A percentile compares a stretch with the other conserved stretches of the same genome.
Conservation (phyloP, 2,797 vertebrate species). For the Apodemus agrarius region DNA sequence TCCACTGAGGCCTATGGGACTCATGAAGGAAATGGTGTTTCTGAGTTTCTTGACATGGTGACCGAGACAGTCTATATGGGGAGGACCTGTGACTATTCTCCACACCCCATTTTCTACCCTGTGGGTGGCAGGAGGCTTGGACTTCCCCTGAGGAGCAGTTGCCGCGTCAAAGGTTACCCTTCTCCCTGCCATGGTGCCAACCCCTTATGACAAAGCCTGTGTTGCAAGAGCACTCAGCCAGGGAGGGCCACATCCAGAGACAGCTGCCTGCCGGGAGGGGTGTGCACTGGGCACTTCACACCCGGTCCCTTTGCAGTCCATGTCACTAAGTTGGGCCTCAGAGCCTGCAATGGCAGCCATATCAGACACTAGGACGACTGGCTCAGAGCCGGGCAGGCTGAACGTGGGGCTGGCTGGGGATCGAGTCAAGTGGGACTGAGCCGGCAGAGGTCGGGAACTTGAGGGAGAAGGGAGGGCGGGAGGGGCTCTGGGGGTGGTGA, state of each 20-base stretch:
- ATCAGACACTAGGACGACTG: not conserved
- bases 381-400: not conserved
- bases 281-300: not conserved
- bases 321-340: not conserved
- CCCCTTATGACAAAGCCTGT: not conserved
- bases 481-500: not conserved
- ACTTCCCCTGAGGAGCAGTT: not conserved
- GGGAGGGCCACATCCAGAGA: not conserved
- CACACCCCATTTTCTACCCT: not conserved
- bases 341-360: accelerated
- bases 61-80: not conserved
- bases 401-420: slow-evolving; percentile 25
- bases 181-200: not conserved
- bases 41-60: not conserved
- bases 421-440: not conserved
- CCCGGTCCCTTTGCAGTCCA: not conserved
- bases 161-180: not conserved
- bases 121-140: not conserved
- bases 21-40: not conserved
- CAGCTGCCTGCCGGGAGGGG: not conserved
- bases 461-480: not conserved
- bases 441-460: not conserved
- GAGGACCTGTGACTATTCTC: not conserved
- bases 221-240: not conserved
- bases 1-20: not conserved